phyloP scores from a whole-genome alignment of 2,113 vertebrate species.

The Channa maculata region DNA sequence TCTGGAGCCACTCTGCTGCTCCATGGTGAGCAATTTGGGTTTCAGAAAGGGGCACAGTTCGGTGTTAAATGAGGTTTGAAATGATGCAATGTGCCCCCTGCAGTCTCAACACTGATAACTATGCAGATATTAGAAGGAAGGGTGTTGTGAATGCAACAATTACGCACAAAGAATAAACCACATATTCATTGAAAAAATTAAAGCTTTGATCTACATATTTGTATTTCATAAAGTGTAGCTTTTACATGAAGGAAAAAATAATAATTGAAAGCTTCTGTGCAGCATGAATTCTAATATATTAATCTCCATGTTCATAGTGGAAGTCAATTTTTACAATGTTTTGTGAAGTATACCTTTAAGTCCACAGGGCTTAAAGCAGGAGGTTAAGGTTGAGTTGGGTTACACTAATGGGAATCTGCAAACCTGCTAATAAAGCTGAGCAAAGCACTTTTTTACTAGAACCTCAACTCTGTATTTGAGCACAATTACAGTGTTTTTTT shows the following conservation, averaged over 20 bases:
- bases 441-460: slow-evolving; percentile 34
- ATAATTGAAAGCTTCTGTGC: background rate
- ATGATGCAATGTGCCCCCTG: slow-evolving; percentile 79
- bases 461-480: background rate
- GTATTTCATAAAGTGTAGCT: slow-evolving; percentile 6
- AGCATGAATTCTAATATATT: background rate
- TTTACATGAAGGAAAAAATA: background rate
- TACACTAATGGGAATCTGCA: slow-evolving; percentile 16
- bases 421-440: slow-evolving; percentile 34
- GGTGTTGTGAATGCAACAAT: slow-evolving; percentile 47
- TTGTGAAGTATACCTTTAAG: background rate
- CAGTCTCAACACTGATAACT: slow-evolving; percentile 65
- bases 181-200: slow-evolving; percentile 32
- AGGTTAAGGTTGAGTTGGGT: slow-evolving; percentile 13
- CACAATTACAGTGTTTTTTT: background rate
- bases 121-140: slow-evolving; percentile 48
- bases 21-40: slow-evolving; percentile 79
- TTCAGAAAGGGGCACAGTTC: slow-evolving; percentile 75
- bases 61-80: slow-evolving; percentile 85
- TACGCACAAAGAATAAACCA: slow-evolving; percentile 39
- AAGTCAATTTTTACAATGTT: slow-evolving; percentile 3
- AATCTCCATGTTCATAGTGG: background rate
- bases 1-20: slow-evolving; percentile 79
- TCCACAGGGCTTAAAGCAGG: background rate
- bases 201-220: slow-evolving; percentile 8